phyloP scores from a whole-genome alignment of 37 sponge, comb jelly and placozoan species.

The Amphimedon queenslandica region DNA sequence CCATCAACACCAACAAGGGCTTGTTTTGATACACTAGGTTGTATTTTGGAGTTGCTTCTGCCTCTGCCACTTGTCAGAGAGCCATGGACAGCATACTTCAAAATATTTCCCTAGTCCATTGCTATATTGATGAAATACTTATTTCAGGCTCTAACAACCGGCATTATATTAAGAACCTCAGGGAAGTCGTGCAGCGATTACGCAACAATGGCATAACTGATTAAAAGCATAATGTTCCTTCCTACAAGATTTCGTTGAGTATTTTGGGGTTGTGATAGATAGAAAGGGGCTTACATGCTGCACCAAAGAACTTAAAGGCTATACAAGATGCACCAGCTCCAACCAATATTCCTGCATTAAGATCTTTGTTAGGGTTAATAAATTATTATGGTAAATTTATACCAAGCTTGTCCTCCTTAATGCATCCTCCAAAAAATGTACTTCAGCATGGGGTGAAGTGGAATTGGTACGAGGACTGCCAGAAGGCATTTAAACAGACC shows the following conservation, averaged over 20 bases:
- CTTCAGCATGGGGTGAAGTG: too few species aligned
- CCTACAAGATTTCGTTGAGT: conserved; percentile 21
- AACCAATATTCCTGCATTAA: too few species aligned
- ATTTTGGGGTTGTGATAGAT: conserved; percentile 21
- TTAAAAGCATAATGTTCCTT: conserved; percentile 19
- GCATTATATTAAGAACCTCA: conserved; percentile 12
- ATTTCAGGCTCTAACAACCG: conserved; percentile 3
- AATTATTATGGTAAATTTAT: too few species aligned
- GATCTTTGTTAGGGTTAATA: too few species aligned
- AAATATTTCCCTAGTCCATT: conserved; percentile 6
- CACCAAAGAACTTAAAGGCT: conserved; percentile 17
- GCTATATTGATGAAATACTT: conserved; percentile 35
- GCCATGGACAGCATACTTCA: conserved; percentile 10
- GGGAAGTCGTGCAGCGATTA: conserved; percentile 13
- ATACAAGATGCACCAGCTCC: not conserved
- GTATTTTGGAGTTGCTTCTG: conserved; percentile 10
- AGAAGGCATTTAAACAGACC: conserved; percentile 12
- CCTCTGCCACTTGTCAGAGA: conserved; percentile 6
- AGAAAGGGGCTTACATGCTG: conserved; percentile 15
- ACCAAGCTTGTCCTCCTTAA: too few species aligned
- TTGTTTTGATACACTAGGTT: too few species aligned
- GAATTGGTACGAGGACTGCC: too few species aligned
- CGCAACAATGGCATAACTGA: conserved; percentile 4
- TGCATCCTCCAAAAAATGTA: too few species aligned
- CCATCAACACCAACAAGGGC: too few species aligned